Percentiles rank a stretch among this genome's conserved stretches.
phyloP scores from a whole-genome alignment of 2,797 vertebrate genomes.

The Peromyscus eremicus region DNA sequence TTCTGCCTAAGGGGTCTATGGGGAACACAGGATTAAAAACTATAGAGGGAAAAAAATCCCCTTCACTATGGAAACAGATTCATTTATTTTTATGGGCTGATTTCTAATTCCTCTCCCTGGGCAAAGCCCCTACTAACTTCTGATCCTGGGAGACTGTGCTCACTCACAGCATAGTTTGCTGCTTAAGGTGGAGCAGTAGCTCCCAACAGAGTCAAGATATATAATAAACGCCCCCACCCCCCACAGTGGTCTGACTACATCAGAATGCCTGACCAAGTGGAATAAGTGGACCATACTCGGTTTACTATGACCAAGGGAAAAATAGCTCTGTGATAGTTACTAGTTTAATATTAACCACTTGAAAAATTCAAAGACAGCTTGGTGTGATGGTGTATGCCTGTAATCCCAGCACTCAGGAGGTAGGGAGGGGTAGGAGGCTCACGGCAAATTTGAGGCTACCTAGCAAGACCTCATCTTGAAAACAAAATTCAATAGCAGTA shows the following conservation, averaged over 20 bases:
- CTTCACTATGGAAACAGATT: slow-evolving; percentile 80
- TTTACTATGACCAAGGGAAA: not conserved
- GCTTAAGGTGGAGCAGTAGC: not conserved
- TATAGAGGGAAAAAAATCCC: slow-evolving; percentile 35
- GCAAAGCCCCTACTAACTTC: slow-evolving; percentile 74
- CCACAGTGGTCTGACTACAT: not conserved
- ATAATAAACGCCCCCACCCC: not conserved
- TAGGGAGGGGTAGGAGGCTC: not conserved
- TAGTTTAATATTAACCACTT: not conserved
- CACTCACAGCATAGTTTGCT: slow-evolving; percentile 45
- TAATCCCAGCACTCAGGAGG: not conserved
- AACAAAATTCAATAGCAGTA: not conserved
- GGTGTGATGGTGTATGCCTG: not conserved
- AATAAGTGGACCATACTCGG: not conserved
- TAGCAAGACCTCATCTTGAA: not conserved
- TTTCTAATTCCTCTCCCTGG: slow-evolving; percentile 78
- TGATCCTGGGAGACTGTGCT: slow-evolving; percentile 59
- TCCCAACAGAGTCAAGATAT: not conserved
- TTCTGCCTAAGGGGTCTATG: slow-evolving; percentile 61
- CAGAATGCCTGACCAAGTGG: slow-evolving; percentile 1
- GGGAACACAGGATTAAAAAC: slow-evolving; percentile 69
- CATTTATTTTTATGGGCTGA: slow-evolving; percentile 83
- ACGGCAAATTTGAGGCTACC: not conserved
- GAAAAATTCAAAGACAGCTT: not conserved
- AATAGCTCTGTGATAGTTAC: not conserved